Evolutionary conservation across 2,888 invertebrate species (phyloP).

Genomic region (Synergus japonicus): DNA sequence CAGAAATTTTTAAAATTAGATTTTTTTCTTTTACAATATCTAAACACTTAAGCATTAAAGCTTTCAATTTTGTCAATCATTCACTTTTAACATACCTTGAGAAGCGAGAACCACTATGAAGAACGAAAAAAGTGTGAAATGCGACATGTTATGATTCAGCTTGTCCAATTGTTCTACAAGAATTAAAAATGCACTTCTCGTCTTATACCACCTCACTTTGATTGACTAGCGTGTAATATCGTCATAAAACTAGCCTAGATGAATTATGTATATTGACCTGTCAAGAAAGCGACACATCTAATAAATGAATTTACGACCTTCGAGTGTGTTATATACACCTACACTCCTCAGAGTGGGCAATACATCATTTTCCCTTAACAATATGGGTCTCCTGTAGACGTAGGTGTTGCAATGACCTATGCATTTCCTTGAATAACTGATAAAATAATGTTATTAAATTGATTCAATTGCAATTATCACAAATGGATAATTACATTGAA

Average conservation of each 20-base stretch:
- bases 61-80: no score
- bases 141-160: neutral
- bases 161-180: neutral
- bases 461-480: neutral
- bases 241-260: neutral
- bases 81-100: neutral
- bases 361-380: conserved; percentile 12
- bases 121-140: neutral
- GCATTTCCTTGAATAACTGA: neutral
- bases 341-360: neutral
- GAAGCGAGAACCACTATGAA: neutral
- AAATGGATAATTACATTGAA: neutral
- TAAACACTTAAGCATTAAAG: neutral
- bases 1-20: no score
- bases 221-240: neutral
- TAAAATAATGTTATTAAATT: conserved; percentile 15
- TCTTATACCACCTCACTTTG: neutral
- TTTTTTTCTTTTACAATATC: neutral
- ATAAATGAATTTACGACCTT: conserved; percentile 32
- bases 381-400: conserved; percentile 9
- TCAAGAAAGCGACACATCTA: conserved; percentile 20
- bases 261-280: conserved; percentile 33
- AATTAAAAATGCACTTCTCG: neutral
- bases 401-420: neutral
- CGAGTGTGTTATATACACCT: neutral